Conservation (phyloP, 2,797 vertebrate genomes). For the Synanceia verrucosa region DNA sequence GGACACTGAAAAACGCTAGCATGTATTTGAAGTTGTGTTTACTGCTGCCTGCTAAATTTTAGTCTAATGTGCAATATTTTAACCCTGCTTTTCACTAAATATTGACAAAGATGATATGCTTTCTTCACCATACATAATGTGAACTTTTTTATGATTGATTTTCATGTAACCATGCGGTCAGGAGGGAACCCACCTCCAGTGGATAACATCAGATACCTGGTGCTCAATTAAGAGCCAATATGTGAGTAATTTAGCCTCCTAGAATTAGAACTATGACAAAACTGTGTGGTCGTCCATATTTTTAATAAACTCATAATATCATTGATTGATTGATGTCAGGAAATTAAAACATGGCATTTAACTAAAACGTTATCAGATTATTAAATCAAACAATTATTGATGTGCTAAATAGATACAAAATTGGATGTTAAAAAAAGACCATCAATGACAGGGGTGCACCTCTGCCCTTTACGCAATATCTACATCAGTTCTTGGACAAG, state of each 20-base stretch:
- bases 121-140: neutral
- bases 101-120: neutral
- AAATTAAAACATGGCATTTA: neutral
- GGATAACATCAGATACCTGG: conserved; percentile 6
- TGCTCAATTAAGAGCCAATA: conserved; percentile 12
- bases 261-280: neutral
- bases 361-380: neutral
- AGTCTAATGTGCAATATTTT: neutral
- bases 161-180: neutral
- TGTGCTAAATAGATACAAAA: neutral
- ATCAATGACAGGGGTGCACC: neutral
- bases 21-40: neutral
- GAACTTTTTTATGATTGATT: neutral
- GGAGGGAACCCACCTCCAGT: neutral
- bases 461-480: neutral
- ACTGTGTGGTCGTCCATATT: neutral
- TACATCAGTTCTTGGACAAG: neutral
- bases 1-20: neutral
- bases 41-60: neutral
- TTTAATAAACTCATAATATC: conserved; percentile 1
- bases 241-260: conserved; percentile 27
- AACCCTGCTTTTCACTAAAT: neutral
- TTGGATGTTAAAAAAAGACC: neutral
- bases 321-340: conserved; percentile 28
- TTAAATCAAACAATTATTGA: neutral